A percentile compares a stretch with the other conserved stretches of the same genome.
phyloP scores from a whole-genome alignment of 2,113 vertebrate species.

The Pogona vitticeps region DNA sequence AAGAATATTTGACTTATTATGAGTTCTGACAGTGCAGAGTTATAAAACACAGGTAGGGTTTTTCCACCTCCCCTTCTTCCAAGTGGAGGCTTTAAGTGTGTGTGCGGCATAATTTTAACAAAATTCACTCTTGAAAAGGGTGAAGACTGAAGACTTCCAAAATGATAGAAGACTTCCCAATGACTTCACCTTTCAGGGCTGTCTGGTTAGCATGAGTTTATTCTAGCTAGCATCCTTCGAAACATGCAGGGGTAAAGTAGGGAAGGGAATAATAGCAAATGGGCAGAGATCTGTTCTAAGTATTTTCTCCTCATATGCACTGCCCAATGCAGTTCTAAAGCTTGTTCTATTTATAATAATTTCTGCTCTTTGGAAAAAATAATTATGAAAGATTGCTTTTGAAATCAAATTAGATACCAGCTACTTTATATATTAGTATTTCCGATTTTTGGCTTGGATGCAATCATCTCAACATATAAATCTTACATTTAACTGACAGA shows the following conservation, averaged over 20 bases:
- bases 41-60: conserved; percentile 86
- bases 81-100: conserved; percentile 79
- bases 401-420: conserved; percentile 56
- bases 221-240: conserved; percentile 63
- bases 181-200: conserved; percentile 77
- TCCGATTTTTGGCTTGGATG: conserved; percentile 30
- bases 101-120: conserved; percentile 83
- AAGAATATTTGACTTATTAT: conserved; percentile 90
- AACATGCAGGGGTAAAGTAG: not conserved
- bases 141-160: conserved; percentile 50
- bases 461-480: conserved; percentile 30
- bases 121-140: conserved; percentile 81
- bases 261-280: conserved; percentile 16
- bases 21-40: conserved; percentile 88
- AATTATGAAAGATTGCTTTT: conserved; percentile 37
- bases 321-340: conserved; percentile 41
- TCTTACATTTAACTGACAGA: not conserved
- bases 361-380: conserved; percentile 40
- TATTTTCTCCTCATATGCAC: conserved; percentile 59
- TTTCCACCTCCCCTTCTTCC: conserved; percentile 45
- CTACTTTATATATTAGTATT: conserved; percentile 54
- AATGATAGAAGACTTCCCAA: conserved; percentile 79
- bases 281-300: conserved; percentile 58
- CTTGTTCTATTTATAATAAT: conserved; percentile 50
- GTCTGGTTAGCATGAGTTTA: conserved; percentile 81